Percentiles rank a stretch among this genome's conserved stretches.
phyloP scores from a whole-genome alignment of 2,888 invertebrate species.

The Acrobeloides nanus region DNA sequence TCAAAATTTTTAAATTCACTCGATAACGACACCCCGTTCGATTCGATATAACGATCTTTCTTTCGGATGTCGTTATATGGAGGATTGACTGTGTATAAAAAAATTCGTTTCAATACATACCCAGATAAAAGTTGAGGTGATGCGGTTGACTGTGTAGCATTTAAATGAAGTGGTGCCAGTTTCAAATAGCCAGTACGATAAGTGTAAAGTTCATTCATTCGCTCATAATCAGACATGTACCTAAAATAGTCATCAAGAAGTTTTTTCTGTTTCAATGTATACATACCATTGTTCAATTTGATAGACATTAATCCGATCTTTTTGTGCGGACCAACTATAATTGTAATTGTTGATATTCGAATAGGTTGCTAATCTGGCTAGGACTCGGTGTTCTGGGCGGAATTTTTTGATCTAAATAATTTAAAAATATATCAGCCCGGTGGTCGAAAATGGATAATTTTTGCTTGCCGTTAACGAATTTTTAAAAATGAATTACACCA shows the following conservation, averaged over 20 bases:
- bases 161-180: constrained; percentile 45
- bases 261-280: too few species aligned
- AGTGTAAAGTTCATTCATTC: constrained; percentile 46
- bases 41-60: too few species aligned
- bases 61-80: too few species aligned
- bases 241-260: too few species aligned
- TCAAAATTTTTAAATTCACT: too few species aligned
- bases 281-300: constrained; percentile 49
- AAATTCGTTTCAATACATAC: too few species aligned
- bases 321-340: constrained; percentile 48
- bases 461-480: too few species aligned
- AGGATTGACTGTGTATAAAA: too few species aligned
- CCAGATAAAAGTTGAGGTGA: constrained; percentile 42
- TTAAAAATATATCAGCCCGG: too few species aligned
- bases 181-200: constrained; percentile 51
- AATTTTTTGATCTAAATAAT: constrained; percentile 50
- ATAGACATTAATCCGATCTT: constrained; percentile 49
- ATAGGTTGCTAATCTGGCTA: constrained; percentile 43
- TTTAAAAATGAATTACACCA: too few species aligned
- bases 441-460: too few species aligned
- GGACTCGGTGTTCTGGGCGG: constrained; percentile 50
- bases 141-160: constrained; percentile 25
- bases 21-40: too few species aligned
- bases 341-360: constrained; percentile 43
- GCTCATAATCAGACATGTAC: constrained; percentile 51